A percentile compares a stretch with the other conserved stretches of the same genome.
Conservation (phyloP, 2,888 invertebrate species). For the Abrostola triplasia region DNA sequence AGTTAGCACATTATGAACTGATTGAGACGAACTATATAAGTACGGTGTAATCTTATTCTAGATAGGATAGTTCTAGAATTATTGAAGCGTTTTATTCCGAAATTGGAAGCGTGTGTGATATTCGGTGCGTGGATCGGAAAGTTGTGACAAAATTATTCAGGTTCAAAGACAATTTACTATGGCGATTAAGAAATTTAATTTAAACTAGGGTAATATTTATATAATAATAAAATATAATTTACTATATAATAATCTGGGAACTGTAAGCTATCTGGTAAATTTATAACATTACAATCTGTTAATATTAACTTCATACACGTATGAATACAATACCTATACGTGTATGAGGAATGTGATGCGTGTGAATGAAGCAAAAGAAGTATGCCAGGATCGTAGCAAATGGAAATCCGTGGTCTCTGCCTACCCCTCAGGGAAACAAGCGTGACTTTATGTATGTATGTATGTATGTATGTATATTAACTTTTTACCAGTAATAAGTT, state of each 20-base stretch:
- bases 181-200: slow-evolving; percentile 13
- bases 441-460: too few species aligned
- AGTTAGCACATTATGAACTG: slow-evolving; percentile 80
- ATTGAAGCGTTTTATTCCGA: slow-evolving; percentile 28
- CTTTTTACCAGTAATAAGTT: too few species aligned
- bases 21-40: slow-evolving; percentile 10
- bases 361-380: too few species aligned
- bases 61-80: slow-evolving; percentile 3
- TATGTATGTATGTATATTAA: too few species aligned
- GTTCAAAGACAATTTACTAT: slow-evolving; percentile 23
- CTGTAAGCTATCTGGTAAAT: slow-evolving; percentile 26
- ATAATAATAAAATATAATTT: slow-evolving; percentile 22
- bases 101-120: slow-evolving; percentile 54
- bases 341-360: too few species aligned
- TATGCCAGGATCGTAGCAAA: too few species aligned
- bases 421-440: too few species aligned
- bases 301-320: too few species aligned
- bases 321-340: too few species aligned
- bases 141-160: slow-evolving; percentile 32
- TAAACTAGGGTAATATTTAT: slow-evolving; percentile 11
- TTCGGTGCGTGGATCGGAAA: slow-evolving; percentile 52
- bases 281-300: slow-evolving; percentile 2
- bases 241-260: slow-evolving; percentile 30
- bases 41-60: slow-evolving; percentile 14
- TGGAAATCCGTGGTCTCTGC: too few species aligned